Conservation (phyloP, 2,113 vertebrate species). For the Daubentonia madagascariensis region DNA sequence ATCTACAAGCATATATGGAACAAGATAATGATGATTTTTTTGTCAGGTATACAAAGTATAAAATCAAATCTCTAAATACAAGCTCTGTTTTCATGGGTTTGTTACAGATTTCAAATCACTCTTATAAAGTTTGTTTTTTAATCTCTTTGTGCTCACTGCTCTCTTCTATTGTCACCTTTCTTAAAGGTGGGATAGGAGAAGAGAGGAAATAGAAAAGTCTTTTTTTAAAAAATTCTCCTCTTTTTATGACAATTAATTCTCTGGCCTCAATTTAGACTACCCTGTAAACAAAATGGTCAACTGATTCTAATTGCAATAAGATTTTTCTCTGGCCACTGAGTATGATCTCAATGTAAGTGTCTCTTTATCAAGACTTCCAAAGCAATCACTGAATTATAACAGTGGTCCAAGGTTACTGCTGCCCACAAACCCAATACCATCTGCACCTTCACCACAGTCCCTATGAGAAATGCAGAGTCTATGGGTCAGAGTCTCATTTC, state of each 20-base stretch:
- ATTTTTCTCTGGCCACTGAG: background rate
- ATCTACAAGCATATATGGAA: background rate
- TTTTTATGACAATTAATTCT: background rate
- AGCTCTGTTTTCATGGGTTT: constrained; percentile 2
- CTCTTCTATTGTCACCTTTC: background rate
- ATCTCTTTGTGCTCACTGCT: background rate
- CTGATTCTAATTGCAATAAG: background rate
- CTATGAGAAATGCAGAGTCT: background rate
- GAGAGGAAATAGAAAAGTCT: background rate
- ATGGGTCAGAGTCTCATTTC: background rate
- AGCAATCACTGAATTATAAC: background rate
- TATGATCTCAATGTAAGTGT: background rate
- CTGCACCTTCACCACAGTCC: background rate
- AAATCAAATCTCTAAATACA: constrained; percentile 31
- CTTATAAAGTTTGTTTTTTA: background rate
- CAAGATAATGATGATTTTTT: constrained; percentile 57
- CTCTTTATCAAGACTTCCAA: background rate
- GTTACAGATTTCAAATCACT: background rate
- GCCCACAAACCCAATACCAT: background rate
- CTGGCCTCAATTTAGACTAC: background rate
- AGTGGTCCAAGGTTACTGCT: background rate
- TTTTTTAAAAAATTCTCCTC: background rate
- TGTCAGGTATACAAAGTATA: background rate
- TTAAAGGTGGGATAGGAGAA: background rate
- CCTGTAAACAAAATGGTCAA: background rate